phyloP scores from a whole-genome alignment of 2,888 invertebrate genomes.

The Tanytarsus gracilentus region DNA sequence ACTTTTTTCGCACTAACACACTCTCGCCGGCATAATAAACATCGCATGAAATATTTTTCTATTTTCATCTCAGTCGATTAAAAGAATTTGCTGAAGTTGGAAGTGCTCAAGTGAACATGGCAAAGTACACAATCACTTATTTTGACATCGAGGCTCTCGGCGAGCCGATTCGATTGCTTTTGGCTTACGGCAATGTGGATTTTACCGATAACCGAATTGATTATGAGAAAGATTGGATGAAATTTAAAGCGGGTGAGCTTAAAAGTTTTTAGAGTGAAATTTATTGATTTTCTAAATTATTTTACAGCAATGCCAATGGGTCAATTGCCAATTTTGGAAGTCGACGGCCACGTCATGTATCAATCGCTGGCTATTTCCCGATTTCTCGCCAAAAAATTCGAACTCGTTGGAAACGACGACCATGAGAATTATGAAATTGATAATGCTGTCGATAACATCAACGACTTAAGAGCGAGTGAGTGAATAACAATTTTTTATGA shows the following conservation, averaged over 20 bases:
- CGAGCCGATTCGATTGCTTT: constrained; percentile 51
- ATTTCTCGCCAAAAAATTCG: constrained; percentile 46
- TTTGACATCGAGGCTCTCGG: constrained; percentile 52
- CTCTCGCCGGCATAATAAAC: too few relatives aligned
- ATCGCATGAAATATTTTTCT: too few relatives aligned
- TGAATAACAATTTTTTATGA: too few relatives aligned
- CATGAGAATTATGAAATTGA: constrained; percentile 49
- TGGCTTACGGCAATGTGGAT: constrained; percentile 51
- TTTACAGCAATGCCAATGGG: constrained; percentile 28
- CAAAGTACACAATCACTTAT: constrained; percentile 49
- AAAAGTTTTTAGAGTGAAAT: not conserved
- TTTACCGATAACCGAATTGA: constrained; percentile 52
- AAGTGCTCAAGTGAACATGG: too few relatives aligned
- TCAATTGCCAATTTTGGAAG: constrained; percentile 36
- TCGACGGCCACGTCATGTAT: constrained; percentile 45
- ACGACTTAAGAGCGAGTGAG: constrained; percentile 46
- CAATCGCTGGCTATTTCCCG: constrained; percentile 47
- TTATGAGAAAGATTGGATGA: constrained; percentile 31
- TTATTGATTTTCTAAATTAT: not conserved
- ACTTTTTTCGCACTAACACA: too few relatives aligned
- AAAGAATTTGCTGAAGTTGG: too few relatives aligned
- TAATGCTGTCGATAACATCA: constrained; percentile 45
- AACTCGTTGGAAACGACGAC: constrained; percentile 44
- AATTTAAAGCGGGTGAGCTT: not conserved
- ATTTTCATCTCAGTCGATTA: too few relatives aligned